phyloP scores from a whole-genome alignment of 2,113 vertebrate genomes.

The Brachirus orientalis region DNA sequence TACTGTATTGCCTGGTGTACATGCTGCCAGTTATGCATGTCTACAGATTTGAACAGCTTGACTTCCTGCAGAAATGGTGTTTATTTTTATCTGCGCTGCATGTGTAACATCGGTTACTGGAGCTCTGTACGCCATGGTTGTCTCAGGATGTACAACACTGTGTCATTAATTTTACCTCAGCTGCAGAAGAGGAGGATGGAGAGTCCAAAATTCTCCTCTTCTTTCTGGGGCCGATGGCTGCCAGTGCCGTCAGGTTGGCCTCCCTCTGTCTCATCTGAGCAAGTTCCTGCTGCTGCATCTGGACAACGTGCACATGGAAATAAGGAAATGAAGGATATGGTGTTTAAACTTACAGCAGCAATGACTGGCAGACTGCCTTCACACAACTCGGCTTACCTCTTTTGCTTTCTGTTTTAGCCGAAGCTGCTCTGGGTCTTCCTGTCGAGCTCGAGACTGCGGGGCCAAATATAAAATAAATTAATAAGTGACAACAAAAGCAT shows the following conservation, averaged over 20 bases:
- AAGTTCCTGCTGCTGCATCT: conserved; percentile 99
- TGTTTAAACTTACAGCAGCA: not conserved
- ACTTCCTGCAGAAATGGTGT: too few species aligned
- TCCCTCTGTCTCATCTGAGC: conserved; percentile 96
- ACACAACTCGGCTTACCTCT: conserved; percentile 83
- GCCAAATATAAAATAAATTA: conserved; percentile 18
- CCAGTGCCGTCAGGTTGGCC: conserved; percentile 94
- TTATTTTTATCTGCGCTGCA: too few species aligned
- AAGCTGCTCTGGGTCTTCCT: conserved; percentile 98
- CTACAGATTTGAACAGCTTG: too few species aligned
- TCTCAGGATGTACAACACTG: too few species aligned
- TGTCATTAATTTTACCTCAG: conserved; percentile 85
- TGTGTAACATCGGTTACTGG: too few species aligned
- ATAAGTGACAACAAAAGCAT: not conserved
- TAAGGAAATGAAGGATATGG: not conserved
- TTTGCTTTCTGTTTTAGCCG: conserved; percentile 98
- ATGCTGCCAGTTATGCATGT: too few species aligned
- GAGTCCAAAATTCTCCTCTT: conserved; percentile 91
- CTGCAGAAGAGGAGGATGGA: conserved; percentile 85
- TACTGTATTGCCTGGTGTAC: too few species aligned
- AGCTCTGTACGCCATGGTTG: too few species aligned
- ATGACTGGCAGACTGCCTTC: not conserved
- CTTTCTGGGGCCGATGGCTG: conserved; percentile 95
- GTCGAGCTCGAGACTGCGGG: conserved; percentile 93
- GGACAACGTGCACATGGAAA: conserved; percentile 32